These are phyloP conservation scores for Callosobruchus maculatus DNA, from an alignment of 2,888 invertebrate species.

Conservation along the genomic window DNA sequence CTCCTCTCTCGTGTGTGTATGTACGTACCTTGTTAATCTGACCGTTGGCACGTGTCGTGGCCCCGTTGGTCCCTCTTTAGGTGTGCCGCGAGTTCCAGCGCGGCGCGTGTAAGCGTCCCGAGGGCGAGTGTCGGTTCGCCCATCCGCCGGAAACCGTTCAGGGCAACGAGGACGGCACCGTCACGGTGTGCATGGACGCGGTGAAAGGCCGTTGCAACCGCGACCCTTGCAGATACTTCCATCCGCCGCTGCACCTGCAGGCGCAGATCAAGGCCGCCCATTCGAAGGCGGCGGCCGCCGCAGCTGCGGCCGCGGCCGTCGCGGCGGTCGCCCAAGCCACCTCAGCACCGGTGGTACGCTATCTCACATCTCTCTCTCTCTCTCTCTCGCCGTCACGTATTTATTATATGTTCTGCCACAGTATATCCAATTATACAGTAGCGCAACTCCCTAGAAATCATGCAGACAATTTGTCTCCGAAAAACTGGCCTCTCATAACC, in stretches of 20 bases:
- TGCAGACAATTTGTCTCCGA: too few species aligned
- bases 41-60: neutral
- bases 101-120: constrained; percentile 96
- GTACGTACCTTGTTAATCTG: too few species aligned
- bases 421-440: too few species aligned
- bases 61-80: constrained; percentile 57
- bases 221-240: constrained; percentile 99
- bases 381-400: neutral
- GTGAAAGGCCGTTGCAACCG: constrained; percentile 98
- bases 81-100: constrained; percentile 98
- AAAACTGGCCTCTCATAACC: too few species aligned
- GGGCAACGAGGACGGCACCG: constrained; percentile 96
- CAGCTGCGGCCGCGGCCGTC: constrained; percentile 40
- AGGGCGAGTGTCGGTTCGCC: constrained; percentile 98
- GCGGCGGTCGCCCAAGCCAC: constrained; percentile 52
- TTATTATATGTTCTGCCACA: neutral
- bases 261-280: constrained; percentile 98
- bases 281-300: constrained; percentile 75
- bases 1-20: too few species aligned
- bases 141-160: constrained; percentile 96
- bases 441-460: too few species aligned
- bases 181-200: constrained; percentile 99
- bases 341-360: neutral
- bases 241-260: constrained; percentile 99
- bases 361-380: neutral